Conservation (phyloP, 2,113 vertebrate genomes). For the Nansenia antarctica region DNA sequence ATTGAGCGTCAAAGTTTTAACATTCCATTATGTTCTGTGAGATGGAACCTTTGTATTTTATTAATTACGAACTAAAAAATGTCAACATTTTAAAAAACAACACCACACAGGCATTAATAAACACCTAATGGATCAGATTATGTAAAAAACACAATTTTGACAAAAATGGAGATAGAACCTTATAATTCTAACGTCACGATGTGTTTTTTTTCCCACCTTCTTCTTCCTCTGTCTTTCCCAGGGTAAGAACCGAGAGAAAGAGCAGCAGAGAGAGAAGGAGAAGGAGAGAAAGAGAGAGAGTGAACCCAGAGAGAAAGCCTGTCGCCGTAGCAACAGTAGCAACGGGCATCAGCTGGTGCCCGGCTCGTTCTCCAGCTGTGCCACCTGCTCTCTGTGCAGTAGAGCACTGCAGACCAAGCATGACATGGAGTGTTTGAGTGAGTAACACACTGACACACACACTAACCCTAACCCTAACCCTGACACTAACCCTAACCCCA, state of each 20-base stretch:
- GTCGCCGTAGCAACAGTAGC: slow-evolving; percentile 36
- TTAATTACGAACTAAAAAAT: too few species aligned
- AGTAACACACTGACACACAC: slow-evolving; percentile 71
- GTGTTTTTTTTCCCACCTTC: too few species aligned
- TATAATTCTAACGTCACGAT: too few species aligned
- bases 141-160: too few species aligned
- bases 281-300: slow-evolving; percentile 71
- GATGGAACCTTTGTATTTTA: too few species aligned
- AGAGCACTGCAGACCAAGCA: slow-evolving; percentile 83
- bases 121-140: too few species aligned
- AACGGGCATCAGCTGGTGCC: slow-evolving; percentile 79
- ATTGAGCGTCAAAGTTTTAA: not conserved
- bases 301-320: slow-evolving; percentile 72
- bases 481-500: too few species aligned
- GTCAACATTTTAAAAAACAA: too few species aligned
- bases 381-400: slow-evolving; percentile 88
- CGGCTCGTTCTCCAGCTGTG: slow-evolving; percentile 80
- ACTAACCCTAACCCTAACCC: slow-evolving; percentile 15
- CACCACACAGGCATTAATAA: too few species aligned
- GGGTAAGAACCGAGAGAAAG: slow-evolving; percentile 86
- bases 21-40: not conserved
- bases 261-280: slow-evolving; percentile 73
- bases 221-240: too few species aligned
- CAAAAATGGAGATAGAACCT: too few species aligned
- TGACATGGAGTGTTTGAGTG: slow-evolving; percentile 88